phyloP scores from a whole-genome alignment of 2,113 vertebrate genomes.

The Mustela lutreola region DNA sequence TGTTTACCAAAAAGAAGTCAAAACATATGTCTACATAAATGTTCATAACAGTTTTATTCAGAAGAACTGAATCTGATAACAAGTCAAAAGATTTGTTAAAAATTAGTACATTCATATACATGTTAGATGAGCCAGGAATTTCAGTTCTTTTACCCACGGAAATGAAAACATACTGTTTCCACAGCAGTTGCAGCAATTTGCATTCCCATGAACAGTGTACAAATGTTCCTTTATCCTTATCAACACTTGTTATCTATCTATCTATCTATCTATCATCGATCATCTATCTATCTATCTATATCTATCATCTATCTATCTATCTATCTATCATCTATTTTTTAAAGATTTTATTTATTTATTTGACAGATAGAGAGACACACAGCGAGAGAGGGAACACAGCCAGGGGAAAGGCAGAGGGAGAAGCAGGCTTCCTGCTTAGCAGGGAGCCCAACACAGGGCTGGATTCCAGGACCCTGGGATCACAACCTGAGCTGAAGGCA shows the following conservation, averaged over 20 bases:
- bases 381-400: too few relatives aligned
- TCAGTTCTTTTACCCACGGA: background rate
- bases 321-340: too few relatives aligned
- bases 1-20: slow-evolving; percentile 1
- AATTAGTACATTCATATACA: background rate
- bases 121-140: background rate
- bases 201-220: background rate
- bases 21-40: slow-evolving; percentile 12
- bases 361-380: too few relatives aligned
- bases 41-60: background rate
- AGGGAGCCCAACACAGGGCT: too few relatives aligned
- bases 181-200: background rate
- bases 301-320: too few relatives aligned
- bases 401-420: too few relatives aligned
- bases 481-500: too few relatives aligned
- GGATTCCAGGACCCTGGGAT: too few relatives aligned
- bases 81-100: background rate
- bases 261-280: too few relatives aligned
- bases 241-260: background rate
- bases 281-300: too few relatives aligned
- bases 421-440: too few relatives aligned
- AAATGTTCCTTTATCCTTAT: background rate
- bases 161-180: background rate
- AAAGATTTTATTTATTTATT: too few relatives aligned
- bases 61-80: background rate